Percentiles rank a stretch among this genome's conserved stretches.
phyloP scores from a whole-genome alignment of 1,140 invertebrate genomes.

The Campoletis sonorensis region DNA sequence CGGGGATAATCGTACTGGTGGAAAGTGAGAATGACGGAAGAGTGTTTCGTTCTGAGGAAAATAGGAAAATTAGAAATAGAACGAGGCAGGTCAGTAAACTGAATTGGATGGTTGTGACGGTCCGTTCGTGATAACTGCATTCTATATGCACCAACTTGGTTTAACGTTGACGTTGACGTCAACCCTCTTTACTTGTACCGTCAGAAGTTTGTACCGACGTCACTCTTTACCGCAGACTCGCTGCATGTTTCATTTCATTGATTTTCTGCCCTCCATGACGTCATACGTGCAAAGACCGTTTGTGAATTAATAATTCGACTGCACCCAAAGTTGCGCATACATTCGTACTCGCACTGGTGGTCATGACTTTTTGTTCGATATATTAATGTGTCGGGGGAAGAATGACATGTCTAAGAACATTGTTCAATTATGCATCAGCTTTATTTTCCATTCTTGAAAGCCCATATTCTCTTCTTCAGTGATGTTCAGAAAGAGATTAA shows the following conservation, averaged over 20 bases:
- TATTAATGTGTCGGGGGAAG: neutral
- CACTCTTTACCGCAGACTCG: slow-evolving; percentile 9
- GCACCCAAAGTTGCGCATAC: neutral
- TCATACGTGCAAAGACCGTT: slow-evolving; percentile 10
- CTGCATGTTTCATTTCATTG: slow-evolving; percentile 30
- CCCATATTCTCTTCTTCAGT: neutral
- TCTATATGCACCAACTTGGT: neutral
- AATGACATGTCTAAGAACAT: neutral
- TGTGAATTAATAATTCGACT: slow-evolving; percentile 13
- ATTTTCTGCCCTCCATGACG: slow-evolving; percentile 7
- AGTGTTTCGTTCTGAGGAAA: neutral
- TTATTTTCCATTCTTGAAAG: neutral
- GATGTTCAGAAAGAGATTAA: neutral
- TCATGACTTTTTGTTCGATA: neutral
- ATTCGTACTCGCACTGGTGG: neutral
- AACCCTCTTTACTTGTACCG: neutral
- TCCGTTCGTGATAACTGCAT: neutral
- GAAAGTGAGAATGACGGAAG: neutral
- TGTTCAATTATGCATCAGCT: neutral
- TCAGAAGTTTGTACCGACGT: slow-evolving; percentile 43
- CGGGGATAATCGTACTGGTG: neutral
- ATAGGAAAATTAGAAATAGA: neutral
- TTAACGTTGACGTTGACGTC: slow-evolving; percentile 26
- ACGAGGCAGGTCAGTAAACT: slow-evolving; percentile 23
- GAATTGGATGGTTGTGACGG: neutral